phyloP scores from a whole-genome alignment of 2,797 vertebrate genomes.

The Alauda arvensis region DNA sequence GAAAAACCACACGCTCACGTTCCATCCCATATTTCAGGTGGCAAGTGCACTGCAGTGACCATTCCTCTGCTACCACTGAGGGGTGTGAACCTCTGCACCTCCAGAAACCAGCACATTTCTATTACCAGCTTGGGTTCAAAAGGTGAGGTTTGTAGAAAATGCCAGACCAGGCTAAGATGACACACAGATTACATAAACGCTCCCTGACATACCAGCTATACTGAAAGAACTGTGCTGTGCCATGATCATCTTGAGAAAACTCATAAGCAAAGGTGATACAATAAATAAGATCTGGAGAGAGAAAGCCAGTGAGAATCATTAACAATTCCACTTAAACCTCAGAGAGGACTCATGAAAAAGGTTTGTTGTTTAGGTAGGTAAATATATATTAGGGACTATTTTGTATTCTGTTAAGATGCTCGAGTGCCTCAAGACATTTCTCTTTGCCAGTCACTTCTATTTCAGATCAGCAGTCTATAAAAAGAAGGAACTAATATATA shows the following conservation, averaged over 20 bases:
- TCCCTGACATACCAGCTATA: neutral
- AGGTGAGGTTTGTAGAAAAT: neutral
- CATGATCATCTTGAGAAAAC: neutral
- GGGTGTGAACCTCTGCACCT: neutral
- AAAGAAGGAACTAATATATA: constrained; percentile 26
- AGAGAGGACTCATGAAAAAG: neutral
- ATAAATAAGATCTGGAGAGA: neutral
- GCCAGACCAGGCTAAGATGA: neutral
- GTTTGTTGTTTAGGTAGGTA: neutral
- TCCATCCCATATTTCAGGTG: neutral
- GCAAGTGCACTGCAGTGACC: neutral
- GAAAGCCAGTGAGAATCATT: neutral
- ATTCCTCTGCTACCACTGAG: neutral
- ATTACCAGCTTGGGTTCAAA: neutral
- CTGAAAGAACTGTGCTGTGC: neutral
- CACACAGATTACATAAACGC: neutral
- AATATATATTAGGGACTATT: neutral
- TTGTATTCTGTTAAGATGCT: neutral
- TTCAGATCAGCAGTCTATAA: constrained; percentile 45
- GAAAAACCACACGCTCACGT: neutral
- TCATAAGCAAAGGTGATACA: neutral
- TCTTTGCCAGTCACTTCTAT: constrained; percentile 48
- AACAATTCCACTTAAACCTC: neutral
- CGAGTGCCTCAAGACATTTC: constrained; percentile 1
- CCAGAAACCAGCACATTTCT: neutral